Evolutionary conservation across 53 echinoderm and acorn worm species (phyloP), one percentile per base, ranked within the genome.

Genomic region (Holothuria scabra): DNA sequence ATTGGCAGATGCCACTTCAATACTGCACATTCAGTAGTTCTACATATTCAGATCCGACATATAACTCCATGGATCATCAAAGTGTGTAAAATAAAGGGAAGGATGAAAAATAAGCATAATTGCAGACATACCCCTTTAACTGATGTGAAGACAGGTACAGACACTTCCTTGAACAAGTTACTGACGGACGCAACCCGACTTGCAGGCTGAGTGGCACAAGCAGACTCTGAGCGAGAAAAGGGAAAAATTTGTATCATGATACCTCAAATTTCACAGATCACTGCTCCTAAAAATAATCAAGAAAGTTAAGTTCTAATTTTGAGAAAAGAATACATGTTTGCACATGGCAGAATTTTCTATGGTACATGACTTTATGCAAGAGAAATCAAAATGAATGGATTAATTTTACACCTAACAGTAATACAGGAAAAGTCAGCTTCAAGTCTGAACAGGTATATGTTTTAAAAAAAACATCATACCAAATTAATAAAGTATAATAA

Each of bases 61-160:
- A 2, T 10, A 41, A 41, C 41, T 41, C 10, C 41, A 41, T 41
- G 41, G 0, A 8, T 41, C 41, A 41, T 2, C 10, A 41, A 3
- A 41, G 41, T 41, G 41, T 4, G 41, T 41, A 41, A 41, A 41
- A 41, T 41, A 61, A 61, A 61, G 16, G 62, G 16, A 7, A 61
- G 0, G 5, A 61, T 22, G 28, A 0, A 61, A 2, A 0, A 11
- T 4, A 2, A 24, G 1, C 28, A 79, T 4, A 48, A 41, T 56
- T n/a, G 18, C 2, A 52, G 30, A 89, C 94, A 88, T 82, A 96
- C 97, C 94, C 97, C 97, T 92, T 91, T 92, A 32, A 96, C 81
- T 74, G 93, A 90, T 86, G 97, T 93, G 82, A 94, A 96, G 31
- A 96, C 97, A 52, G 97, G 97, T 6, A 96, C 94, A n/a, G 92